Evolutionary conservation across 2,113 vertebrate genomes (phyloP).

Genomic region (Camelus bactrianus): DNA sequence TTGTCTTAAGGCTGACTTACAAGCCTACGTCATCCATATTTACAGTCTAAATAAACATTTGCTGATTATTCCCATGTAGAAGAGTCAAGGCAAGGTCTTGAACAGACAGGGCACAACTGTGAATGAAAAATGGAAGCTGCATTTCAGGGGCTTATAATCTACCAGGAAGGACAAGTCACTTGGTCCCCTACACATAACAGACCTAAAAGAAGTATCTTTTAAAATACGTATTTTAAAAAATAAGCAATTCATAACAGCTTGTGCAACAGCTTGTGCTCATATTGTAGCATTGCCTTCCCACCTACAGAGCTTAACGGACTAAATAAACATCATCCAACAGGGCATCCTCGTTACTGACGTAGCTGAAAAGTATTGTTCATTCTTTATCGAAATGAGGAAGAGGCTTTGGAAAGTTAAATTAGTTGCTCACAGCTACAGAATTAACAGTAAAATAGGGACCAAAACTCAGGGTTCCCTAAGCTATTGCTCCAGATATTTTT

Average conservation of each 20-base stretch:
- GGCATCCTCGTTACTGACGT: slow-evolving; percentile 69
- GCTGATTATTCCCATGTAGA: neutral
- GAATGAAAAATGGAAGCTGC: neutral
- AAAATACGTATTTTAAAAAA: neutral
- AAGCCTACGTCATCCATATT: neutral
- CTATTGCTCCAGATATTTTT: slow-evolving; percentile 57
- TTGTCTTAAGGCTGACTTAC: neutral
- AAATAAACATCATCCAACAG: slow-evolving; percentile 70
- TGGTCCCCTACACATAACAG: neutral
- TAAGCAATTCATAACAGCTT: neutral
- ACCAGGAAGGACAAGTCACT: neutral
- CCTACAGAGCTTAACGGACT: slow-evolving; percentile 65
- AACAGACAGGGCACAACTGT: neutral
- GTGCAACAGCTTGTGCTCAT: neutral
- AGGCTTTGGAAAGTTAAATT: slow-evolving; percentile 72
- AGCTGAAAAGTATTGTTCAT: slow-evolving; percentile 68
- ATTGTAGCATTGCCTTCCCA: slow-evolving; percentile 30
- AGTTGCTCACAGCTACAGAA: slow-evolving; percentile 64
- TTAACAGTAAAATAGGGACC: slow-evolving; percentile 65
- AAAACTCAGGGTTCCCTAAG: slow-evolving; percentile 57
- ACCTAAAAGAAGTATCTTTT: slow-evolving; percentile 35
- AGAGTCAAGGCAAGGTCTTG: neutral
- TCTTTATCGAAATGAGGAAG: slow-evolving; percentile 73
- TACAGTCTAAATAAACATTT: neutral
- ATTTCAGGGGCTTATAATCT: neutral